Evolutionary conservation across 2,797 vertebrate species (phyloP).

Genomic region (Emydoidea blandingii): DNA sequence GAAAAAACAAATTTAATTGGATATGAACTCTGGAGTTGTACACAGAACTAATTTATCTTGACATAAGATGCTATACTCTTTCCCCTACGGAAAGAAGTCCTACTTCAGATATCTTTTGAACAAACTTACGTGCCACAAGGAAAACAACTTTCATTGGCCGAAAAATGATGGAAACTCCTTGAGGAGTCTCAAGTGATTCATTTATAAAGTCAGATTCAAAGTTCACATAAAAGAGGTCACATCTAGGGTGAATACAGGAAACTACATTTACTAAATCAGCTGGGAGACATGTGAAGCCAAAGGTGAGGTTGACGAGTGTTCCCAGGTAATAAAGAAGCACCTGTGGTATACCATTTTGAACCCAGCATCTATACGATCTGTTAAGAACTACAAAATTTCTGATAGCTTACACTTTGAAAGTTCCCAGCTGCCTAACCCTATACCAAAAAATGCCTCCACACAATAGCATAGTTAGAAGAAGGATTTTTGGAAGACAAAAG

Average conservation of each 20-base stretch:
- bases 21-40: background rate
- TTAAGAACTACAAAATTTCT: too few relatives aligned
- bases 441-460: too few relatives aligned
- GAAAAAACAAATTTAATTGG: background rate
- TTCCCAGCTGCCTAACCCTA: too few relatives aligned
- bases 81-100: background rate
- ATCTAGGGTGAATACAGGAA: background rate
- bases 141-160: background rate
- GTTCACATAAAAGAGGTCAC: background rate
- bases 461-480: too few relatives aligned
- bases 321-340: too few relatives aligned
- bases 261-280: too few relatives aligned
- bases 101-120: background rate
- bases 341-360: too few relatives aligned
- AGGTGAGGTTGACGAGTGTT: too few relatives aligned
- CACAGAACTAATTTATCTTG: background rate
- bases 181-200: background rate
- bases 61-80: background rate
- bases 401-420: too few relatives aligned
- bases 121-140: background rate
- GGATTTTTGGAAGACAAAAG: too few relatives aligned
- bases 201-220: background rate
- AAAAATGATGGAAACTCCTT: background rate
- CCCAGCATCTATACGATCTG: too few relatives aligned
- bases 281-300: too few relatives aligned